Conservation (phyloP, 2,797 vertebrate species). For the Morelia viridis region DNA sequence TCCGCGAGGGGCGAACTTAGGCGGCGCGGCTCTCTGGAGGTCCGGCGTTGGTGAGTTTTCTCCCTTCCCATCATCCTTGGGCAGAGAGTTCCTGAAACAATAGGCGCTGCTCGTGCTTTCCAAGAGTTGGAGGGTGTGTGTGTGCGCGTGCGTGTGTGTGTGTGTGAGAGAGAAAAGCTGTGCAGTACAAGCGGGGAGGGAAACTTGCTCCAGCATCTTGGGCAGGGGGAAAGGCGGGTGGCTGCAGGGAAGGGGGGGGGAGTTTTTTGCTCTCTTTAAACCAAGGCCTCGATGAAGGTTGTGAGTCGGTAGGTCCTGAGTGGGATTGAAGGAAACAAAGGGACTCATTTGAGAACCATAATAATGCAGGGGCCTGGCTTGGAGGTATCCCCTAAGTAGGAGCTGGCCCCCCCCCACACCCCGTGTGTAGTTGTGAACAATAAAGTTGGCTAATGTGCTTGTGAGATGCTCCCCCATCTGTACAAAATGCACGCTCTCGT, state of each 20-base stretch:
- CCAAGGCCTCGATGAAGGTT: neutral
- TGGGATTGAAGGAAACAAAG: neutral
- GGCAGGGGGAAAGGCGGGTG: neutral
- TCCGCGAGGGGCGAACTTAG: neutral
- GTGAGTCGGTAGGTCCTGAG: neutral
- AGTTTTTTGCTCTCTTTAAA: neutral
- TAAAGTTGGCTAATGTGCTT: neutral
- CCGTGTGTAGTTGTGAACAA: neutral
- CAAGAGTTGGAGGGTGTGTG: neutral
- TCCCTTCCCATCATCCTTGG: neutral
- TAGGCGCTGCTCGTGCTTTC: neutral
- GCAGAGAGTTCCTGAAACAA: neutral
- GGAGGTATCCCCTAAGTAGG: neutral
- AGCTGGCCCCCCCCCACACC: neutral
- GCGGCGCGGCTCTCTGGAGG: neutral
- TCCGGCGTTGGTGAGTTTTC: neutral
- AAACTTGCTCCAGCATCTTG: neutral
- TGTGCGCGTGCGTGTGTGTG: neutral
- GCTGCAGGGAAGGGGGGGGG: accelerated
- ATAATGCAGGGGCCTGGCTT: neutral
- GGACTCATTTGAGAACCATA: neutral
- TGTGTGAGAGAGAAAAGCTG: too few species aligned
- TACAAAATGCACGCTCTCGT: neutral
- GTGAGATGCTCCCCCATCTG: neutral
- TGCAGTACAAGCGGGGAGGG: neutral